Evolutionary conservation across 23 tunicate species (phyloP).

Genomic region (Oikopleura albicans): DNA sequence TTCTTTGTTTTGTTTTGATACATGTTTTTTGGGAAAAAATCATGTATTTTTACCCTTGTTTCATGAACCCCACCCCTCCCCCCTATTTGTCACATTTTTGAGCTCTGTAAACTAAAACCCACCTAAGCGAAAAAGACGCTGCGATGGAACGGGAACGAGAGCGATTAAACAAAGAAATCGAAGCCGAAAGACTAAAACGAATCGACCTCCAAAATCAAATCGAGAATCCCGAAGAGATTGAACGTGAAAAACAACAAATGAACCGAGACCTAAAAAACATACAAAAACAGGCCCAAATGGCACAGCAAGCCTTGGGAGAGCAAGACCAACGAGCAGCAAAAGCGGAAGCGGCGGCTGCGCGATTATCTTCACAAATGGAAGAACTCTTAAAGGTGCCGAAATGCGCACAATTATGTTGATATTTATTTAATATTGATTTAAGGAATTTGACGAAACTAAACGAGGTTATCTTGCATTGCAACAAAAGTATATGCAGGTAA

Average conservation of each 20-base stretch:
- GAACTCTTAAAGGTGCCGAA: slow-evolving; percentile 15
- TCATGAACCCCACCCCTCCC: too few relatives aligned
- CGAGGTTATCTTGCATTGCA: background rate
- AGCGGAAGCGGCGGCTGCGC: background rate
- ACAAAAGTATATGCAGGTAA: background rate
- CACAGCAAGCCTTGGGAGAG: background rate
- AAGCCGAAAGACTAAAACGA: background rate
- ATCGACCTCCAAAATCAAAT: background rate
- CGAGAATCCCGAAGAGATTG: background rate
- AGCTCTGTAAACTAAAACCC: too few relatives aligned
- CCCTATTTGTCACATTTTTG: too few relatives aligned
- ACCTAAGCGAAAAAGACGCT: background rate
- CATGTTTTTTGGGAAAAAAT: too few relatives aligned
- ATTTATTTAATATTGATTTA: background rate
- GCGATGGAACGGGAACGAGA: background rate
- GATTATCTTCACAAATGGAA: background rate
- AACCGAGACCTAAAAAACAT: background rate
- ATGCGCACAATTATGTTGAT: background rate
- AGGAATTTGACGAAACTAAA: background rate
- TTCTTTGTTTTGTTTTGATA: too few relatives aligned
- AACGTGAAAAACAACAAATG: background rate
- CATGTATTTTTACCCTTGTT: too few relatives aligned
- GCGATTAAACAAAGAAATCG: background rate
- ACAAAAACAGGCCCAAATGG: background rate
- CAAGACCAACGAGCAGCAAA: background rate